These are phyloP conservation scores for Lepidothrix coronata DNA, from an alignment of 2,113 vertebrate genomes.

Conservation along the genomic window DNA sequence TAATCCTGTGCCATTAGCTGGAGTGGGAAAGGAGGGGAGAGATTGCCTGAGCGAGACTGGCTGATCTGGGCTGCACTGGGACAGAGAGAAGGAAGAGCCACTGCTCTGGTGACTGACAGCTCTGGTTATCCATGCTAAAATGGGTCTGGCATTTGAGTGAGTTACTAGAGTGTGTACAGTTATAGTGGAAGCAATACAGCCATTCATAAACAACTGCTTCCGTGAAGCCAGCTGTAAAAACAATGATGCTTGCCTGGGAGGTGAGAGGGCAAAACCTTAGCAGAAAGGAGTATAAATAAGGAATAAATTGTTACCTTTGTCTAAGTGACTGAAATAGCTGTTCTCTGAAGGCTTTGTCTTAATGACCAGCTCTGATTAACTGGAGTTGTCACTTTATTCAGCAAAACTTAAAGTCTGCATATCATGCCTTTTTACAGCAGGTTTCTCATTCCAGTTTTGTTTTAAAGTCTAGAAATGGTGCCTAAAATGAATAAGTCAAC, in stretches of 20 bases:
- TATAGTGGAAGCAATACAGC: constrained; percentile 13
- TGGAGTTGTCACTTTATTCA: not conserved
- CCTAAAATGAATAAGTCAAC: not conserved
- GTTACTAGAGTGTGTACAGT: not conserved
- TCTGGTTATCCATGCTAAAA: not conserved
- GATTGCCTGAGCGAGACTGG: not conserved
- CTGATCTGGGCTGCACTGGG: not conserved
- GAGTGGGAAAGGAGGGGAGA: not conserved
- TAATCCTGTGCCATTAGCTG: not conserved
- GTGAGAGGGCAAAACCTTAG: constrained; percentile 36
- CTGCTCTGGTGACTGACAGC: not conserved
- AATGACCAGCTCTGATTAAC: not conserved
- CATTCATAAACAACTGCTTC: constrained; percentile 51
- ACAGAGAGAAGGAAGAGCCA: not conserved
- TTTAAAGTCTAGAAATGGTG: not conserved
- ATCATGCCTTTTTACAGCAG: not conserved
- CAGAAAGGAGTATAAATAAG: constrained; percentile 41
- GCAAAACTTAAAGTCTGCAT: not conserved
- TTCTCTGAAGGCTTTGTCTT: constrained; percentile 18
- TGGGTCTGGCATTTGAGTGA: not conserved
- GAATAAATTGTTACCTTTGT: constrained; percentile 44
- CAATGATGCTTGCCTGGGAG: constrained; percentile 11
- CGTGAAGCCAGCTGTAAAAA: constrained; percentile 65
- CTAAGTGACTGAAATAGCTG: constrained; percentile 23
- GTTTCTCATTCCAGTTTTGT: not conserved